A percentile compares a stretch with the other conserved stretches of the same genome.
phyloP scores from a whole-genome alignment of 1,140 invertebrate species.

The Penaeus vannamei region DNA sequence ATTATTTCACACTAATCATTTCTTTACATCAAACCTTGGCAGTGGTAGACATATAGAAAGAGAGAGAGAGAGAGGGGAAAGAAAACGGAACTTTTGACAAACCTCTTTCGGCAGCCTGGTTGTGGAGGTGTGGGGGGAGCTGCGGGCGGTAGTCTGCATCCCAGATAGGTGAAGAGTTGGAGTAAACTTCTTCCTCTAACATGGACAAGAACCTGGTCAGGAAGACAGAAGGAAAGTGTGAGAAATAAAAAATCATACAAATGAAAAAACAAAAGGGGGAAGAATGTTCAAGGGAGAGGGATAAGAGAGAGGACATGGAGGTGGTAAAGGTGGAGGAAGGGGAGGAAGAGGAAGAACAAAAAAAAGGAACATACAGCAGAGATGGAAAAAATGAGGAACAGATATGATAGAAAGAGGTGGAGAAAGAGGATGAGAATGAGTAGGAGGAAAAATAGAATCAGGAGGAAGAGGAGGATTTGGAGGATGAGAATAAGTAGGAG shows the following conservation, averaged over 20 bases:
- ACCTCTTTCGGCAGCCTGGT: constrained; percentile 57
- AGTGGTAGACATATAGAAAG: not conserved
- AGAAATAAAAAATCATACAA: not conserved
- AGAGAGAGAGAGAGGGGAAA: not conserved
- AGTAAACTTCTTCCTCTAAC: constrained; percentile 90
- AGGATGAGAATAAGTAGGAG: not conserved
- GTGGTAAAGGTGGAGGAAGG: no score
- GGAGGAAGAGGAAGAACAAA: no score
- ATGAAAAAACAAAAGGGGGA: not conserved
- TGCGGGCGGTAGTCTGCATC: constrained; percentile 89
- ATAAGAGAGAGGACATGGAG: no score
- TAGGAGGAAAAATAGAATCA: no score
- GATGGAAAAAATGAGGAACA: no score
- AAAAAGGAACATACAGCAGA: no score
- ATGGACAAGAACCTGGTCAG: constrained; percentile 84
- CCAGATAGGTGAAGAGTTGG: constrained; percentile 91
- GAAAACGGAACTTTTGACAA: constrained; percentile 26
- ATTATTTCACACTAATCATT: no score
- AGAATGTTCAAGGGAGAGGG: not conserved
- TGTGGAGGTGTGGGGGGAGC: constrained; percentile 69
- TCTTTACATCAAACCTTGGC: no score
- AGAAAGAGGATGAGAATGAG: no score
- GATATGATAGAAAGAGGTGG: no score
- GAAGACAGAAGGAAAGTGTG: no score
- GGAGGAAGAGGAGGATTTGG: no score